Evolutionary conservation across 2,888 invertebrate species (phyloP).

Genomic region (Magallana nippona): DNA sequence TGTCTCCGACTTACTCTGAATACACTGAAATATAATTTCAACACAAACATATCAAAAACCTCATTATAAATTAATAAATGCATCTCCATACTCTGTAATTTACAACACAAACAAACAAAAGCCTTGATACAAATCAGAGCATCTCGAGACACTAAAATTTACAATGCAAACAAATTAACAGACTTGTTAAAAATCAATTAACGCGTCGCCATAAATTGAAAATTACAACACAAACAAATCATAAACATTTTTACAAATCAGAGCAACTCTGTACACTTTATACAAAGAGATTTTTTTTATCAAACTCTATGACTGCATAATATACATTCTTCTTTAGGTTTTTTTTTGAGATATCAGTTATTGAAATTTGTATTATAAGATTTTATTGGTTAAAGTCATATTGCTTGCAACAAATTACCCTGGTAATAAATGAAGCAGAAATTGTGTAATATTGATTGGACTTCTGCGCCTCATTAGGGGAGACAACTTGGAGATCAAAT

Average conservation of each 20-base stretch:
- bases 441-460: conserved; percentile 76
- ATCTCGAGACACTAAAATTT: neutral
- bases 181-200: no score
- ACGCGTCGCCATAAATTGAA: conserved; percentile 59
- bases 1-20: conserved; percentile 67
- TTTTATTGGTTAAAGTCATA: no score
- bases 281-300: no score
- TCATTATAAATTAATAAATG: no score
- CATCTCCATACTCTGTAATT: conserved; percentile 69
- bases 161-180: neutral
- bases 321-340: no score
- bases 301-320: no score
- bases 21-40: conserved; percentile 63
- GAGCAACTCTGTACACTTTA: neutral
- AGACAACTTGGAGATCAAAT: conserved; percentile 78
- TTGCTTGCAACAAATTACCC: conserved; percentile 62
- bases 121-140: neutral
- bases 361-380: no score
- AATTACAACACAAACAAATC: conserved; percentile 15
- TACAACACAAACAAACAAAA: conserved; percentile 12
- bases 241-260: no score
- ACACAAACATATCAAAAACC: neutral
- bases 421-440: conserved; percentile 76
- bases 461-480: conserved; percentile 72
- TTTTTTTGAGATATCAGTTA: no score